Base-by-base conservation (phyloP, 2,888 invertebrate genomes). In the Lissocephala sabroskyi region DNA sequence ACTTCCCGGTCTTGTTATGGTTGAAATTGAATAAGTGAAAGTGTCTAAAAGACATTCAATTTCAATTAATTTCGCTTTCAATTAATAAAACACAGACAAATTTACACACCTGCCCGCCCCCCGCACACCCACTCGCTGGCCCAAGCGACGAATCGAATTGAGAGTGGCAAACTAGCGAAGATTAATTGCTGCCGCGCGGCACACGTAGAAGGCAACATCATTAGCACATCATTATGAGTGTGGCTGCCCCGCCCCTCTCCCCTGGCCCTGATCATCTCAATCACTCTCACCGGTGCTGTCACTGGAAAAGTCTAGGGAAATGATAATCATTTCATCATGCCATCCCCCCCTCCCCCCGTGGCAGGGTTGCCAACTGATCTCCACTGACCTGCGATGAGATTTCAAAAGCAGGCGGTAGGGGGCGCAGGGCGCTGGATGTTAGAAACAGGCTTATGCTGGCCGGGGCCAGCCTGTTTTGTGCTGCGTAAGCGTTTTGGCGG, bases 41-140 rank as follows among this genome's bases (percentile, higher is more conserved):
- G 71, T 73, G 64, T 47, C 59, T 44, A 47, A 56, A 45, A n/a
- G n/a, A 59, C 74, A 71, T 68, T 76, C 61, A 76, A 76, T 76
- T 68, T 65, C 56, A 44, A 50, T 54, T 66, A 74, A 70, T 70
- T 77, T 73, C 64, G 70, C 70, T 74, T 77, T 77, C 71, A 74
- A 74, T 77, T 73, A 73, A 77, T 58, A 64, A 74, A 68, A 52
- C 56, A 41, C 49, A 35, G 10, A 35, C 35, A 35, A 13, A 13
- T 16, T 6, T 14, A 35, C 23, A 23, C 7, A 23, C 23, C 3
- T 23, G 23, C 4, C 13, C 11, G 13, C 13, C 30, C 11, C 6
- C 30, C 11, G 9, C 30, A 13, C 30, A 7, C 11, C 11, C 10
- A 32, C 4, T 32, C 11, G 11, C 6, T 32, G 30, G 13, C 30